phyloP scores from a whole-genome alignment of 1,140 invertebrate species.

The Calosoma granatense region DNA sequence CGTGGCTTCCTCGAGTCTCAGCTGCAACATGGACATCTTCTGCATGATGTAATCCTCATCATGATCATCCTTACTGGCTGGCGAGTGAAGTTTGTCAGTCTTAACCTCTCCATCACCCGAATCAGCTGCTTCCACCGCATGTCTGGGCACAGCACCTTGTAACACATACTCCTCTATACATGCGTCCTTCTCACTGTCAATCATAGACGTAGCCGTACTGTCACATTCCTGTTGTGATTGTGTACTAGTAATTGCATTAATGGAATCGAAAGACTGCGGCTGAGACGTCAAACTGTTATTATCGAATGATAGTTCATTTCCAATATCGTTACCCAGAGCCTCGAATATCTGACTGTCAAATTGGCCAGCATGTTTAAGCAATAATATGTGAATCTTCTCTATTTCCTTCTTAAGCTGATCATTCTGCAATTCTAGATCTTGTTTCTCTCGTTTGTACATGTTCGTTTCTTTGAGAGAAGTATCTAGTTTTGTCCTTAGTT shows the following conservation, averaged over 20 bases:
- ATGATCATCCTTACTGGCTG: slow-evolving; percentile 34
- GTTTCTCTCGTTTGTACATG: slow-evolving; percentile 64
- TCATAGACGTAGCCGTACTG: slow-evolving; percentile 24
- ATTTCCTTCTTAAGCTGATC: slow-evolving; percentile 73
- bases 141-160: slow-evolving; percentile 52
- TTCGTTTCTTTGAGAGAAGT: slow-evolving; percentile 65
- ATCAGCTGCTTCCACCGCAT: slow-evolving; percentile 21
- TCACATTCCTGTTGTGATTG: slow-evolving; percentile 28
- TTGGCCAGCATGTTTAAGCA: slow-evolving; percentile 57
- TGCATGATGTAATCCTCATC: slow-evolving; percentile 53
- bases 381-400: slow-evolving; percentile 56
- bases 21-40: slow-evolving; percentile 56
- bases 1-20: slow-evolving; percentile 62
- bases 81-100: slow-evolving; percentile 2
- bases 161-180: slow-evolving; percentile 50
- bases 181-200: slow-evolving; percentile 35
- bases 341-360: slow-evolving; percentile 44
- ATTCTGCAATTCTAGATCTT: slow-evolving; percentile 68
- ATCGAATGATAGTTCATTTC: slow-evolving; percentile 7
- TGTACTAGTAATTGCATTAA: slow-evolving; percentile 4
- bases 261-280: not conserved
- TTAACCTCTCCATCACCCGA: slow-evolving; percentile 30
- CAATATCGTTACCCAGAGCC: slow-evolving; percentile 35
- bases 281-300: slow-evolving; percentile 15
- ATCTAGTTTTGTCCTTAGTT: slow-evolving; percentile 70